Base-by-base conservation (phyloP, 35 echinoderm and acorn worm species). In the Stichopus chloronotus region DNA sequence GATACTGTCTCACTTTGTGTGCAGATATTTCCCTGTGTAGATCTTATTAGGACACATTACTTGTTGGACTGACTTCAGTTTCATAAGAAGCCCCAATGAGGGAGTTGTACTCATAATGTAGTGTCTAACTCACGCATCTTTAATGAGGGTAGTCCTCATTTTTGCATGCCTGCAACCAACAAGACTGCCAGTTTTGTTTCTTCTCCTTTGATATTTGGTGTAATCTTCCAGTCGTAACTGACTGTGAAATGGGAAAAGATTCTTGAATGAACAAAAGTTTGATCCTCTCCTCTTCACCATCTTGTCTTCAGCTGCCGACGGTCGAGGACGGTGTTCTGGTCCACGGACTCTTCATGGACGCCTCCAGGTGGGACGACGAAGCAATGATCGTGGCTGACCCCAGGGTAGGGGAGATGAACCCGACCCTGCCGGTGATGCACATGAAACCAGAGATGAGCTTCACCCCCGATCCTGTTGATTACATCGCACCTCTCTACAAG, bases 361-460 rank as follows among this genome's bases (percentile, higher is more conserved):
- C 95, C 6, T 96, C 90, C 9, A 86, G 97, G 16, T 99, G 97
- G 97, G 95, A 96, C 54, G 97, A 99, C 53, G 95, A 99, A 6
- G 88, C 6, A 9, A 99, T 99, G 97, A 91, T 76, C 5, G 85
- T 99, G 9, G 88, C 95, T 9, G 93, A 96, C 59, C 87, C 95
- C 23, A 77, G 76, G 30, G 54, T 90, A 19, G 97, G 97, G 7
- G 93, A 99, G 87, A 99, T 99, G 97, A 99, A 99, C 81, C 97
- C 97, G 65, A 92, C 97, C 5, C 55, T 99, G 30, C 97, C 97
- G 9, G 95, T 99, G 12, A 96, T 99, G 95, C 93, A 96, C 53
- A 99, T 99, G 97, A 93, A 99, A 71, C 97, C 97, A 9, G 95
- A 95, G 84, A 99, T 99, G 97, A 94, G 92, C 88, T 96, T 94